Conservation (phyloP, 1,140 invertebrate species). For the Choristoneura fumiferana region DNA sequence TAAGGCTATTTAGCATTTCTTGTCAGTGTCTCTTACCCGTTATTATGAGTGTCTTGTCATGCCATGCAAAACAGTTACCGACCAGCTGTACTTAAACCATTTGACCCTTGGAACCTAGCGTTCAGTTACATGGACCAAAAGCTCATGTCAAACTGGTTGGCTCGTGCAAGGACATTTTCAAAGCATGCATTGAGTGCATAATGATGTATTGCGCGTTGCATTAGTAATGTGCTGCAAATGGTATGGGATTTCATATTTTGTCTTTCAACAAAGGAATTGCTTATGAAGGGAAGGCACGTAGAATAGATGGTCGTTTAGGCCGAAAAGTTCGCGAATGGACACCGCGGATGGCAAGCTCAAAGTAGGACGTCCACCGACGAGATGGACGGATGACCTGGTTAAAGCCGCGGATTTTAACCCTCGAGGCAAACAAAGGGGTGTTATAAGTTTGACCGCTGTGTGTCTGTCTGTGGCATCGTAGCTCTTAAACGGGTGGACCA, state of each 20-base stretch:
- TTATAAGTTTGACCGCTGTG: too few relatives aligned
- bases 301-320: too few relatives aligned
- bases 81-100: not conserved
- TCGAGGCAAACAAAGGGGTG: too few relatives aligned
- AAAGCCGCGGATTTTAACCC: too few relatives aligned
- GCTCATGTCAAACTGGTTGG: conserved; percentile 18
- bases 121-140: not conserved
- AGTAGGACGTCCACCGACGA: too few relatives aligned
- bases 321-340: too few relatives aligned
- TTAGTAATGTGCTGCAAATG: conserved; percentile 34
- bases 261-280: conserved; percentile 8
- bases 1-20: conserved; percentile 14
- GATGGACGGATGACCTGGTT: too few relatives aligned
- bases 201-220: conserved; percentile 36
- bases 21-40: conserved; percentile 14
- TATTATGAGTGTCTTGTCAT: conserved; percentile 17
- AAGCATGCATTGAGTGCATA: conserved; percentile 34
- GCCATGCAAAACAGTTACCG: not conserved
- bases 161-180: conserved; percentile 34
- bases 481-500: too few relatives aligned
- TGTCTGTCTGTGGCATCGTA: too few relatives aligned
- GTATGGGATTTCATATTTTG: conserved; percentile 19
- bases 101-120: not conserved
- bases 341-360: too few relatives aligned
- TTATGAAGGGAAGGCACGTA: too few relatives aligned